A percentile compares a stretch with the other conserved stretches of the same genome.
Evolutionary conservation across 2,797 vertebrate genomes (phyloP).

Genomic region (Pangasius macronema): DNA sequence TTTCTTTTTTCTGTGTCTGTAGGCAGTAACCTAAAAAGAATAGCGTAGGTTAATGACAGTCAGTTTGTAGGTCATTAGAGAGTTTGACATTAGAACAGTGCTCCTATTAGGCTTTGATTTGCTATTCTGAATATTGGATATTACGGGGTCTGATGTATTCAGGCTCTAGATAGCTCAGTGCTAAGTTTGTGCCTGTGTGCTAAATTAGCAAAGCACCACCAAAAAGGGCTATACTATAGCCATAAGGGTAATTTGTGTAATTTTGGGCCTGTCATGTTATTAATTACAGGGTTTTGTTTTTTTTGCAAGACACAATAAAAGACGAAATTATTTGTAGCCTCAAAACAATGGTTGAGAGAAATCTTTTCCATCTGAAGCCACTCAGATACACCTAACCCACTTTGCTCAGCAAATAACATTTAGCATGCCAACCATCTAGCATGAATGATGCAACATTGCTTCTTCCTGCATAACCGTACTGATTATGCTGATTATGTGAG

Average conservation of each 20-base stretch:
- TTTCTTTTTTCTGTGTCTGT: constrained; percentile 70
- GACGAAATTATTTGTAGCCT: not conserved
- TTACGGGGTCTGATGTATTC: not conserved
- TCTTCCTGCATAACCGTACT: constrained; percentile 44
- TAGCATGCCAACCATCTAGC: constrained; percentile 38
- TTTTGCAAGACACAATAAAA: not conserved
- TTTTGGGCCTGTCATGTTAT: not conserved
- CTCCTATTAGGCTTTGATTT: constrained; percentile 45
- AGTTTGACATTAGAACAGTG: constrained; percentile 65
- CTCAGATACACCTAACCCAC: constrained; percentile 27
- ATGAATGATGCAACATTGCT: constrained; percentile 51
- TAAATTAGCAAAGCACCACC: not conserved
- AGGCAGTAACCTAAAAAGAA: constrained; percentile 82
- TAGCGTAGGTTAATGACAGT: constrained; percentile 80
- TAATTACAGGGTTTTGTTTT: constrained; percentile 10
- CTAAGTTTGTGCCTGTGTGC: not conserved
- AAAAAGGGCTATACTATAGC: not conserved
- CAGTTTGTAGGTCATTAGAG: constrained; percentile 78
- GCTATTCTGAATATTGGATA: constrained; percentile 15
- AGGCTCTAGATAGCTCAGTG: not conserved
- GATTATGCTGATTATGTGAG: constrained; percentile 49
- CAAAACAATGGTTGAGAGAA: not conserved
- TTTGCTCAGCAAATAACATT: constrained; percentile 42
- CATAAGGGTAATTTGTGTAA: not conserved
- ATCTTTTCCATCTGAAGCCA: constrained; percentile 13